A percentile compares a stretch with the other conserved stretches of the same genome.
Conservation (phyloP, 1,140 invertebrate genomes). For the Trichomalopsis sarcophagae region DNA sequence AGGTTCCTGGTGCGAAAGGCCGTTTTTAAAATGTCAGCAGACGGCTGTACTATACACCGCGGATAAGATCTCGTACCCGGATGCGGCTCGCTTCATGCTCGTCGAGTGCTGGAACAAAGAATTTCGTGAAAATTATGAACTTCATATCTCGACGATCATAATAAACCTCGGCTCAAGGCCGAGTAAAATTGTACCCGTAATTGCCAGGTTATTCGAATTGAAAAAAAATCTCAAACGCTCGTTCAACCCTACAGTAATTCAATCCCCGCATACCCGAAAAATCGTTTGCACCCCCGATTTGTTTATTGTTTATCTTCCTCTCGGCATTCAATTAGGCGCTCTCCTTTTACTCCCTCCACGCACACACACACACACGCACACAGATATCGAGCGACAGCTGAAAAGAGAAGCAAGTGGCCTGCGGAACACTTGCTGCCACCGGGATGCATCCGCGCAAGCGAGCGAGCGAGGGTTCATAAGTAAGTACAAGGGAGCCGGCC, state of each 20-base stretch:
- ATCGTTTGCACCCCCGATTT: neutral
- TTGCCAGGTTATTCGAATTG: too few relatives aligned
- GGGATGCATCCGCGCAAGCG: neutral
- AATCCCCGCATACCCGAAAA: neutral
- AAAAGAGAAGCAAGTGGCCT: slow-evolving; percentile 20
- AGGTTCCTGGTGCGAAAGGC: neutral
- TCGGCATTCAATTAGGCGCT: neutral
- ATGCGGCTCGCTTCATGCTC: too few relatives aligned
- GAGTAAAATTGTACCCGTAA: too few relatives aligned
- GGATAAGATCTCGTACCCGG: neutral
- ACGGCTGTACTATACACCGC: too few relatives aligned
- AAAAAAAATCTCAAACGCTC: neutral
- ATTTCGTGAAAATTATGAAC: too few relatives aligned
- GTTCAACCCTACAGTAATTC: neutral
- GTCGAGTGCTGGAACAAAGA: too few relatives aligned
- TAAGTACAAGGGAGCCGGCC: neutral
- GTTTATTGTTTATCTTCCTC: slow-evolving; percentile 27
- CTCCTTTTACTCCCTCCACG: neutral
- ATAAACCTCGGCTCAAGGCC: too few relatives aligned
- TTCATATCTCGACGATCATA: too few relatives aligned
- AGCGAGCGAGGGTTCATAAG: neutral
- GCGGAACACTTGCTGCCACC: slow-evolving; percentile 16
- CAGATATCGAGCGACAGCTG: slow-evolving; percentile 22
- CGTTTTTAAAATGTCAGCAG: neutral
- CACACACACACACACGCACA: too few relatives aligned